phyloP scores from a whole-genome alignment of 1,140 invertebrate species.

The Drosophila truncata region DNA sequence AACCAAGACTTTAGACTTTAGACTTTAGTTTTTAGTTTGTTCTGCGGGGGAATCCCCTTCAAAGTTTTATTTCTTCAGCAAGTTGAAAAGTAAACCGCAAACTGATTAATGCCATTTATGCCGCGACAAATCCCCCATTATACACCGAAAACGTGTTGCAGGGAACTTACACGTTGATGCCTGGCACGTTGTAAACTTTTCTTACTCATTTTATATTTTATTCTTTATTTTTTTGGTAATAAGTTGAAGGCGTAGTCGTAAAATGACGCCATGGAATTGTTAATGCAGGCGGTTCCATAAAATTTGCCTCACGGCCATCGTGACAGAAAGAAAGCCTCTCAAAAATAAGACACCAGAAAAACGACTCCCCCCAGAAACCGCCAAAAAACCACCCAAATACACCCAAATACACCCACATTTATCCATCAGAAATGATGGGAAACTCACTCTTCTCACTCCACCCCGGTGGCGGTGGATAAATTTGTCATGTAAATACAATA shows the following conservation, averaged over 20 bases:
- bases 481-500: constrained; percentile 58
- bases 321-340: constrained; percentile 2
- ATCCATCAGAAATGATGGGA: constrained; percentile 19
- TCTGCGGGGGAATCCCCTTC: neutral
- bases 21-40: constrained; percentile 1
- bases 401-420: neutral
- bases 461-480: constrained; percentile 26
- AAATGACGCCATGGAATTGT: constrained; percentile 49
- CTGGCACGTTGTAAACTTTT: constrained; percentile 71
- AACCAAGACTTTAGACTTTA: neutral
- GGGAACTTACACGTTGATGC: constrained; percentile 45
- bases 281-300: constrained; percentile 38
- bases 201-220: neutral
- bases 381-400: neutral
- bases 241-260: constrained; percentile 61
- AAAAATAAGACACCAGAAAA: constrained; percentile 32
- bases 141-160: constrained; percentile 21
- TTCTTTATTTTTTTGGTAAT: constrained; percentile 44
- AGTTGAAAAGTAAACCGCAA: constrained; percentile 45
- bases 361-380: neutral
- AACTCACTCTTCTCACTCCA: constrained; percentile 3
- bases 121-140: constrained; percentile 62
- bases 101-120: constrained; percentile 70
- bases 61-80: constrained; percentile 9
- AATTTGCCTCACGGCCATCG: constrained; percentile 34